Percentiles rank a stretch among this genome's conserved stretches.
Conservation (phyloP, 2,113 vertebrate species). For the Neofelis nebulosa region DNA sequence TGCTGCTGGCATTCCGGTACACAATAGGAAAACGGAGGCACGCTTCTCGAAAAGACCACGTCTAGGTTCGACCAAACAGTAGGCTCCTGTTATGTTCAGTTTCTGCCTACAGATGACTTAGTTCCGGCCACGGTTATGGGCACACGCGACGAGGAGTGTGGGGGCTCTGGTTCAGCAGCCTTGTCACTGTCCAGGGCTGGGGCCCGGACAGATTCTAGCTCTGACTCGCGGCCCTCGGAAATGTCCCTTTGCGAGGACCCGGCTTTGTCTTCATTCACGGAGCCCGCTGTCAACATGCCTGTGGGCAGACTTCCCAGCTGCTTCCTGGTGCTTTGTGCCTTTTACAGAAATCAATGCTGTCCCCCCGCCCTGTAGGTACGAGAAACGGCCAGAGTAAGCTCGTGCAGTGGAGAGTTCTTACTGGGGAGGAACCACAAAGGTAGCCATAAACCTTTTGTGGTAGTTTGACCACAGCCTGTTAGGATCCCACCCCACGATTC, state of each 20-base stretch:
- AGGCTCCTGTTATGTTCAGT: accelerated
- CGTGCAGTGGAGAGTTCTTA: accelerated
- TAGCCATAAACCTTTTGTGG: no score
- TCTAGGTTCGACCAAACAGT: neutral
- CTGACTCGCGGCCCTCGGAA: neutral
- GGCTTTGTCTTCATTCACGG: accelerated
- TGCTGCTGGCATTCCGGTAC: neutral
- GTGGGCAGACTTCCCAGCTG: accelerated
- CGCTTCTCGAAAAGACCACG: neutral
- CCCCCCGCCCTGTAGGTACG: accelerated
- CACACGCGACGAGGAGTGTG: accelerated
- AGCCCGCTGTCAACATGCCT: accelerated
- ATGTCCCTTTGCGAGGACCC: accelerated
- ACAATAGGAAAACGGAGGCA: neutral
- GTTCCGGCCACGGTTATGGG: accelerated
- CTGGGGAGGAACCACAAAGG: neutral
- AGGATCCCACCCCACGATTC: accelerated
- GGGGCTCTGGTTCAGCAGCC: no score
- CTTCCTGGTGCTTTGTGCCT: neutral
- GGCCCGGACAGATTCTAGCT: accelerated
- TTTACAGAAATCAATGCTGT: no score
- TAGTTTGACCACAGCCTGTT: accelerated
- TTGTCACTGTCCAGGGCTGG: accelerated
- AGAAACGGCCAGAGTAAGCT: neutral
- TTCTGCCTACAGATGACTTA: accelerated